Percentiles rank a stretch among this genome's conserved stretches.
Conservation (phyloP, 2,113 vertebrate species). For the Elachura formosa region DNA sequence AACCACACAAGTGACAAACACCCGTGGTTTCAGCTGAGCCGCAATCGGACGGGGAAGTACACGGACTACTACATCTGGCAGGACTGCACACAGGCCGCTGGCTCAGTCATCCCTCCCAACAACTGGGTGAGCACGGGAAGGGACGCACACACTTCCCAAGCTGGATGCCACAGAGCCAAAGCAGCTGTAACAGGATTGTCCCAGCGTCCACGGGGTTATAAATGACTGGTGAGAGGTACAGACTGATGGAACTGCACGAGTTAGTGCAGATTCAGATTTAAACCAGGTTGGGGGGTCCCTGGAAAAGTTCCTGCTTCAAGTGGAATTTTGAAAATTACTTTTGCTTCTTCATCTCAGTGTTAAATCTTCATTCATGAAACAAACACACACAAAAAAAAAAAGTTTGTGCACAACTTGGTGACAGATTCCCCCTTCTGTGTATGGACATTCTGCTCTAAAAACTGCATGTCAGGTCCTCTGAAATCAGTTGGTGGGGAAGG, state of each 20-base stretch:
- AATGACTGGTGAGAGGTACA: neutral
- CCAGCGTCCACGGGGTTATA: accelerated
- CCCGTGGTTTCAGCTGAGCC: conserved; percentile 91
- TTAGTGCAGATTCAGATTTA: neutral
- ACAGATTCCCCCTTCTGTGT: accelerated
- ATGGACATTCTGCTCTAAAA: neutral
- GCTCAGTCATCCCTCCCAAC: conserved; percentile 75
- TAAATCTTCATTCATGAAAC: neutral
- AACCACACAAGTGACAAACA: conserved; percentile 95
- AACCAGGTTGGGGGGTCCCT: neutral
- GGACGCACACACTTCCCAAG: neutral
- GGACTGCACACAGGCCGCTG: conserved; percentile 68
- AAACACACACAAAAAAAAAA: neutral
- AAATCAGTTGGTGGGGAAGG: neutral
- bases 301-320: neutral
- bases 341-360: neutral
- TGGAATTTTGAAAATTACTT: neutral
- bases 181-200: neutral
- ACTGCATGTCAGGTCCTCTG: neutral
- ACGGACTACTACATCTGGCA: conserved; percentile 92
- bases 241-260: neutral
- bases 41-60: conserved; percentile 79
- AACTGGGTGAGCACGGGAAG: conserved; percentile 83
- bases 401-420: neutral
- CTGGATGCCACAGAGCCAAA: neutral